Evolutionary conservation across 2,888 invertebrate genomes (phyloP).

Genomic region (Plemyria rubiginata): DNA sequence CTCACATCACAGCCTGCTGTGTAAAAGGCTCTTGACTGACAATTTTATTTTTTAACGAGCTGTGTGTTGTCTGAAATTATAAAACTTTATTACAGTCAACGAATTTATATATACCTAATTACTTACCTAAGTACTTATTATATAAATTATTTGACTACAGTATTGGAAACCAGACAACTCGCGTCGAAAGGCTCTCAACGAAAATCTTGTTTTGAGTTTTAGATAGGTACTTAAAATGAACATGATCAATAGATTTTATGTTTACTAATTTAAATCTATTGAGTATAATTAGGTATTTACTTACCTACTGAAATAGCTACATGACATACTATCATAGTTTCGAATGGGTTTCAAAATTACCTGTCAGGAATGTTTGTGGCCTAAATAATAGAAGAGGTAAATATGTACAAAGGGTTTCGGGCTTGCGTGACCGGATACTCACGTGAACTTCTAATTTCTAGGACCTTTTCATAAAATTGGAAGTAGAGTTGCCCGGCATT

Average conservation of each 20-base stretch:
- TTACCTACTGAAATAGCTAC: background rate
- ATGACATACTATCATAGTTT: background rate
- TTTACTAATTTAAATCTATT: too few relatives aligned
- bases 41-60: conserved; percentile 13
- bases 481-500: conserved; percentile 24
- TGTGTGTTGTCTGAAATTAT: background rate
- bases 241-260: too few relatives aligned
- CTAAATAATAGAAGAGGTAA: conserved; percentile 66
- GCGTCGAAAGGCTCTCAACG: background rate
- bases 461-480: conserved; percentile 81
- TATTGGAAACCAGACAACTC: background rate
- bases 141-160: too few relatives aligned
- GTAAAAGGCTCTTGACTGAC: conserved; percentile 19
- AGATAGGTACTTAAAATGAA: background rate
- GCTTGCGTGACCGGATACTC: conserved; percentile 75
- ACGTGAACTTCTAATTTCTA: conserved; percentile 80
- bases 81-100: background rate
- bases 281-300: too few relatives aligned
- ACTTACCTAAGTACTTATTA: too few relatives aligned
- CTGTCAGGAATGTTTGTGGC: conserved; percentile 32
- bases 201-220: background rate
- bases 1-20: conserved; percentile 16
- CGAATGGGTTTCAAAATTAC: conserved; percentile 16
- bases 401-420: conserved; percentile 66
- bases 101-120: too few relatives aligned